These are phyloP conservation scores for Galemys pyrenaicus DNA, from an alignment of 2,113 vertebrate genomes.

Conservation along the genomic window DNA sequence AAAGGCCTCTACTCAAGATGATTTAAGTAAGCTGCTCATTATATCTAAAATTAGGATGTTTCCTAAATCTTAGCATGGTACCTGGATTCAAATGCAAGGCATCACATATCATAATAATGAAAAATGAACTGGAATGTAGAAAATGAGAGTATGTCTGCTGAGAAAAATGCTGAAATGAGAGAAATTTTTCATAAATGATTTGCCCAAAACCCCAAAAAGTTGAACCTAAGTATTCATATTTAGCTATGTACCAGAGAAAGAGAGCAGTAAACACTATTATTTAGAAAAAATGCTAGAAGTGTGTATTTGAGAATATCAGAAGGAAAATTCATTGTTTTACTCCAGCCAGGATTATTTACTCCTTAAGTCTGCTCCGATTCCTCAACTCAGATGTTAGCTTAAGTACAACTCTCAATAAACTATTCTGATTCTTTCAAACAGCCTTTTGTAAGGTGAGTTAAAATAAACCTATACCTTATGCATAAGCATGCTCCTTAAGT, in stretches of 20 bases:
- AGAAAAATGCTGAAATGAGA: slow-evolving; percentile 49
- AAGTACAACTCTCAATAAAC: neutral
- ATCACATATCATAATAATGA: slow-evolving; percentile 37
- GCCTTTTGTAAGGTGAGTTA: slow-evolving; percentile 10
- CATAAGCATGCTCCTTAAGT: neutral
- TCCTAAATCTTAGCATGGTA: slow-evolving; percentile 49
- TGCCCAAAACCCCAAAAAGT: neutral
- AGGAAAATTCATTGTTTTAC: slow-evolving; percentile 5
- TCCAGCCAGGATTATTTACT: neutral
- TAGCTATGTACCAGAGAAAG: neutral
- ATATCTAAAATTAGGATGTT: neutral
- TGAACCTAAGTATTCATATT: slow-evolving; percentile 19
- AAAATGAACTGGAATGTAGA: slow-evolving; percentile 33
- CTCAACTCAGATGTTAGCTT: slow-evolving; percentile 13
- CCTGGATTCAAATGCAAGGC: slow-evolving; percentile 33
- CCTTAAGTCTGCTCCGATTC: neutral
- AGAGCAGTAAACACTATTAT: neutral
- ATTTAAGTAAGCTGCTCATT: slow-evolving; percentile 33
- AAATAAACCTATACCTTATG: slow-evolving; percentile 28
- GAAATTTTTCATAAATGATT: slow-evolving; percentile 40
- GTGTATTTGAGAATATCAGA: neutral
- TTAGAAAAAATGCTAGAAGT: neutral
- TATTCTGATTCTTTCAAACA: slow-evolving; percentile 24
- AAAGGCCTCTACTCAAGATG: slow-evolving; percentile 18
- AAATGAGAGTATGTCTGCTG: slow-evolving; percentile 26